Base-by-base conservation (phyloP, 2,797 vertebrate genomes). In the Darevskia nairensis region DNA sequence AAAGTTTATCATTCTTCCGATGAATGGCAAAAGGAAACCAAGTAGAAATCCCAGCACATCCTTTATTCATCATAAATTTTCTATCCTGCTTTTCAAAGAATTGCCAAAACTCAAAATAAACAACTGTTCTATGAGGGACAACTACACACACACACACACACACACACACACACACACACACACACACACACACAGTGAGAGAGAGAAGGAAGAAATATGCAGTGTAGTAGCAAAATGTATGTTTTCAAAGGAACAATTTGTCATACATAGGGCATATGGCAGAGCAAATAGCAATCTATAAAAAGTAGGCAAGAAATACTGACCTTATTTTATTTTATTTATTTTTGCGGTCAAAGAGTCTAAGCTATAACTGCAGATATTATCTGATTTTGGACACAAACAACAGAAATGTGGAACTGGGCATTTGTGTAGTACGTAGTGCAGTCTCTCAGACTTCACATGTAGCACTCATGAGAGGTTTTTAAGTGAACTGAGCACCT, bases 1-100 rank as follows among this genome's bases (percentile, higher is more conserved):
- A 64, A 80, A 91, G 23, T 23, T 90, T 83, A 84, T 88, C 86
- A 64, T 55, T 19, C 8, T 81, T 81, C 4, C 44, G 88, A 84
- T 44, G 41, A 92, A 83, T 46, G 8, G 1, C 0, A 77, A 78
- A 76, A 2, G 50, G 79, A 92, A 79, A 80, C 68, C 84, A 78
- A 1, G 13, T 41, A 25, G 79, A 15, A 19, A 55, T 3, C 76
- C 21, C 35, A n/a, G 6, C 2, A 21, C 4, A 68, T 6, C 50
- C 1, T 0, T 83, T 25, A 88, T 59, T 72, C 78, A 79, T 68
- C 68, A 17, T 83, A 72, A 50, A 15, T 35, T 35, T 55, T 61
- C 11, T 41, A 75, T 59, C 71, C 71, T 25, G 29, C 21, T 8
- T 32, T 25, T 55, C 69, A 32, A 71, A 41, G 27, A 64, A 79